phyloP scores from a whole-genome alignment of 2,797 vertebrate genomes.

The Tarsius wallacei region DNA sequence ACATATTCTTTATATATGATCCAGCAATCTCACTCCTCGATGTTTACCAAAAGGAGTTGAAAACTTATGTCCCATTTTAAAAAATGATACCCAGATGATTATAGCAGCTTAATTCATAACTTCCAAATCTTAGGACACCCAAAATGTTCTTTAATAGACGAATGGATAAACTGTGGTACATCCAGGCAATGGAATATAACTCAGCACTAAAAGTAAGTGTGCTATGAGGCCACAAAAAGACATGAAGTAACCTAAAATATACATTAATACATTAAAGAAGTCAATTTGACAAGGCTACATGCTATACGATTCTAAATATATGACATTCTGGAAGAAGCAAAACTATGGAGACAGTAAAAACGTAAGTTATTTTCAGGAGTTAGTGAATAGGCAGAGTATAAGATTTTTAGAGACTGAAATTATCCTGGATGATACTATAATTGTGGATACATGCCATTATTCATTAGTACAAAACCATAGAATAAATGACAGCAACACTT shows the following conservation, averaged over 20 bases:
- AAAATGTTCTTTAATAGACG: background rate
- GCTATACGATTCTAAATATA: background rate
- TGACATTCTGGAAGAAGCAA: background rate
- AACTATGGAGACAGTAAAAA: background rate
- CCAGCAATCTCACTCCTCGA: background rate
- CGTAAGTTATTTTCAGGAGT: background rate
- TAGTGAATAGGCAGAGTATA: background rate
- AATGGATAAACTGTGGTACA: background rate
- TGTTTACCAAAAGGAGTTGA: background rate
- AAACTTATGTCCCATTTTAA: background rate
- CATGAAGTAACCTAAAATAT: background rate
- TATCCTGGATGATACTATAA: background rate
- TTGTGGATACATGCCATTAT: background rate
- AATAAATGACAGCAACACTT: background rate
- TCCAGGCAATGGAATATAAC: background rate
- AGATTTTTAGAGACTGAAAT: background rate
- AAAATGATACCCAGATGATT: background rate
- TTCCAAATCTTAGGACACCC: background rate
- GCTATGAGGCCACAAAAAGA: background rate
- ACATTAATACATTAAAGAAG: background rate
- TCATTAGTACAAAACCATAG: background rate
- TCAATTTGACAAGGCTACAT: background rate
- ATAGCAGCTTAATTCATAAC: background rate
- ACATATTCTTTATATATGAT: background rate
- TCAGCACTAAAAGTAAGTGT: background rate